A percentile compares a stretch with the other conserved stretches of the same genome.
Conservation (phyloP, 1,140 invertebrate genomes). For the Macrostomum lignano region DNA sequence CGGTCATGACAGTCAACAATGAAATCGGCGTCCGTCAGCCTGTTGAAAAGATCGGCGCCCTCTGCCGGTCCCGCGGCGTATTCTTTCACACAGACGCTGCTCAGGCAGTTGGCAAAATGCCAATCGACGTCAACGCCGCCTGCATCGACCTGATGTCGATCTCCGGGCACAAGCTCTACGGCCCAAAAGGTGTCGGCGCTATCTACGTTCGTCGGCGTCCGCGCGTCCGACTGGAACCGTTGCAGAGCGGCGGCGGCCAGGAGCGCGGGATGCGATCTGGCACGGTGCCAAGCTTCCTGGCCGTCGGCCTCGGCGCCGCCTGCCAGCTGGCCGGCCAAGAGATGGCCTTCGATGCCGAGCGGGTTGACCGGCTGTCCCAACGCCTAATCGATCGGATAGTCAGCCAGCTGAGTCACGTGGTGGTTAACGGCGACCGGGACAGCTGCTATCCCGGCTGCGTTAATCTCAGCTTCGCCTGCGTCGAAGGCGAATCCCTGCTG, state of each 20-base stretch:
- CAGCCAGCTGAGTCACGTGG: conserved; percentile 46
- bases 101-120: conserved; percentile 82
- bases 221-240: conserved; percentile 66
- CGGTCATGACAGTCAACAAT: conserved; percentile 93
- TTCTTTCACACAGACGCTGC: conserved; percentile 98
- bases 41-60: conserved; percentile 45
- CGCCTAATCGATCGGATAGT: conserved; percentile 49
- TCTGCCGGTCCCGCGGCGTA: conserved; percentile 40
- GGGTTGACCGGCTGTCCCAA: conserved; percentile 49
- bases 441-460: conserved; percentile 70
- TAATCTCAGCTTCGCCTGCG: conserved; percentile 89
- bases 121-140: conserved; percentile 63
- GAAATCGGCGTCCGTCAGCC: conserved; percentile 93
- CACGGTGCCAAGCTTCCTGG: conserved; percentile 67
- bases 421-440: conserved; percentile 68
- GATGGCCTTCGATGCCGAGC: conserved; percentile 53
- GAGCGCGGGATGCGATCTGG: conserved; percentile 82
- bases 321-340: conserved; percentile 51
- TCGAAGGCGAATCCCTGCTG: conserved; percentile 61
- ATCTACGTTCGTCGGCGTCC: conserved; percentile 69
- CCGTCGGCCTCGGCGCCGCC: conserved; percentile 65
- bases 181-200: conserved; percentile 87
- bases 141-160: conserved; percentile 96
- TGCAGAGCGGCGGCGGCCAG: conserved; percentile 87
- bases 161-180: conserved; percentile 93